Percentiles rank a stretch among this genome's conserved stretches.
These are phyloP conservation scores for Pundamilia nyererei DNA, from an alignment of 2,113 vertebrate species.

Conservation along the genomic window DNA sequence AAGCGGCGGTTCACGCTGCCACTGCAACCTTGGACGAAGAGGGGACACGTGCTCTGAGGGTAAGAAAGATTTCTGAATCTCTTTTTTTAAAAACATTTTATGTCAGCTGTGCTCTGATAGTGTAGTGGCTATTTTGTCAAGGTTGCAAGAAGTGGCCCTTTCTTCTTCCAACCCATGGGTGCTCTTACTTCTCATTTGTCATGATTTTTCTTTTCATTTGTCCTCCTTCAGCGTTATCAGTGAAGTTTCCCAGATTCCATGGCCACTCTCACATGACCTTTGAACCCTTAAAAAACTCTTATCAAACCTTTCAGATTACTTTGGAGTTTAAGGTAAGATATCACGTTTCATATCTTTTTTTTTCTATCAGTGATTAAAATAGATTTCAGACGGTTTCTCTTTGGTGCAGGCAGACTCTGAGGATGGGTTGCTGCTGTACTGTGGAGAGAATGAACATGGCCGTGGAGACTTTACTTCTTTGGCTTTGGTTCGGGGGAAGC, in stretches of 20 bases:
- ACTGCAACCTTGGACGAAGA: slow-evolving; percentile 85
- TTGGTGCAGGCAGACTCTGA: slow-evolving; percentile 79
- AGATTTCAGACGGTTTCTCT: not conserved
- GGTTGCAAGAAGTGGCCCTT: not conserved
- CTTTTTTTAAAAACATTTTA: not conserved
- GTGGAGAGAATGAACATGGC: slow-evolving; percentile 88
- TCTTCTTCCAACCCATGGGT: not conserved
- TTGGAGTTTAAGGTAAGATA: slow-evolving; percentile 89
- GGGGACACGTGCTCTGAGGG: slow-evolving; percentile 83
- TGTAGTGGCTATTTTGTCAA: not conserved
- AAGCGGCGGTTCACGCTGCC: slow-evolving; percentile 82
- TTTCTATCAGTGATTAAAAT: not conserved
- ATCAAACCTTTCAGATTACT: slow-evolving; percentile 89
- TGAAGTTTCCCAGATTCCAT: slow-evolving; percentile 89
- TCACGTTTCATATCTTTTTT: not conserved
- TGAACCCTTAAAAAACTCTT: slow-evolving; percentile 93
- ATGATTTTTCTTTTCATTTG: not conserved
- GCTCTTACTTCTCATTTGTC: not conserved
- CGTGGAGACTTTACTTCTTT: slow-evolving; percentile 89
- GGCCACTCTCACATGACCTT: slow-evolving; percentile 93
- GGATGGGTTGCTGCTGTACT: slow-evolving; percentile 90
- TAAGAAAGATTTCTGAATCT: slow-evolving; percentile 10
- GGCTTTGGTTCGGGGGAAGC: slow-evolving; percentile 74
- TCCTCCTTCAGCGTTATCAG: slow-evolving; percentile 74
- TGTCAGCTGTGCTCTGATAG: not conserved